These are phyloP conservation scores for Eupeodes latifasciatus DNA, from an alignment of 2,888 invertebrate genomes.

Conservation along the genomic window DNA sequence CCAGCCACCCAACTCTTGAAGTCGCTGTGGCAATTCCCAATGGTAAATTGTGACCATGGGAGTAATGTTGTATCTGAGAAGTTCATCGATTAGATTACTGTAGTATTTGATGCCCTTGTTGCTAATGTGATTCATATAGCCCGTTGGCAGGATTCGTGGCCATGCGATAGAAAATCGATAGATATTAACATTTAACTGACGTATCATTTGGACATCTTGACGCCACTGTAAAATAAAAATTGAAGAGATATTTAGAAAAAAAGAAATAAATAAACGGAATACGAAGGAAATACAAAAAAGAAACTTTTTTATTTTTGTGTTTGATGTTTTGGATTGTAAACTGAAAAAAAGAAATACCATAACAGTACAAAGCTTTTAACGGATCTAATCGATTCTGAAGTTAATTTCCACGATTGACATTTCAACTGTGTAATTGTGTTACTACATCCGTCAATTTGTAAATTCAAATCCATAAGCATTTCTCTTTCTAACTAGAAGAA, in stretches of 20 bases:
- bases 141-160: slow-evolving; percentile 90
- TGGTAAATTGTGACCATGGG: slow-evolving; percentile 90
- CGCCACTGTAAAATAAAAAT: slow-evolving; percentile 83
- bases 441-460: too few species aligned
- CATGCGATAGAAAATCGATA: slow-evolving; percentile 91
- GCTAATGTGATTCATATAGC: slow-evolving; percentile 88
- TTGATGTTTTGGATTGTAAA: too few species aligned
- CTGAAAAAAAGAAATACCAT: too few species aligned
- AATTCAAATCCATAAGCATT: too few species aligned
- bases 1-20: slow-evolving; percentile 89
- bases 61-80: slow-evolving; percentile 87
- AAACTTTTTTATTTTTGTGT: too few species aligned
- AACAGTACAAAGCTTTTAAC: too few species aligned
- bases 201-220: slow-evolving; percentile 87
- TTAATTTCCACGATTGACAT: too few species aligned
- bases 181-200: slow-evolving; percentile 87
- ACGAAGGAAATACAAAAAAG: too few species aligned
- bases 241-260: neutral
- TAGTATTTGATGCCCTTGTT: slow-evolving; percentile 90
- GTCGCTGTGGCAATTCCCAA: slow-evolving; percentile 88
- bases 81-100: slow-evolving; percentile 89
- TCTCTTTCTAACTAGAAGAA: too few species aligned
- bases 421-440: too few species aligned
- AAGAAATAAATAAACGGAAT: too few species aligned
- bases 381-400: too few species aligned